Evolutionary conservation across 2,888 invertebrate species (phyloP), one percentile per base, ranked within the genome.

Genomic region (Yponomeuta sedellus): DNA sequence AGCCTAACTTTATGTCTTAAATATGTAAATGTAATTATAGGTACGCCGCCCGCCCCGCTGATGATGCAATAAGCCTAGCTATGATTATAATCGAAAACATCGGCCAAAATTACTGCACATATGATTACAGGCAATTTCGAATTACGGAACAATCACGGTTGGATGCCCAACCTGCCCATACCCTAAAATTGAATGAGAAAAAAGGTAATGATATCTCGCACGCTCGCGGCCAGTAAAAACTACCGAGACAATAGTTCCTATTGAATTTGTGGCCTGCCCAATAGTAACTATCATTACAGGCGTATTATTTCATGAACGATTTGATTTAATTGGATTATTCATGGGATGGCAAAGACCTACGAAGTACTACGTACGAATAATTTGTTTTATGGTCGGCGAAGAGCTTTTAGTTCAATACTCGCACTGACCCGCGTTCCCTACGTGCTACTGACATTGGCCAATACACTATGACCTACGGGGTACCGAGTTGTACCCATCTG

Each of bases 11-110:
- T 76, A 78, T 79, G 73, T 71, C 71, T 71, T 72, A 74, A 77
- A 80, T 82, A 86, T 82, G 78, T 74, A 83, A 82, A 84, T 85
- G 78, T 78, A 72, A 81, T 81, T 82, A 80, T 75, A 70, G 71
- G 74, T 34, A 34, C 34, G 10, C 8, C 34, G 6, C 34, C 77
- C 72, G 71, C 16, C n/a, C 8, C 75, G 72, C 71, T 75, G 79
- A 79, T 81, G 73, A 78, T 72, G 78, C 75, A 73, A 77, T 76
- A 75, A 10, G 44, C 16, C 44, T 74, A 69, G 66, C 68, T 71
- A 69, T 40, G 44, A 72, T 28, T 34, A 63, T 74, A 71, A 73
- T 70, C 69, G 69, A 70, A 73, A 71, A 70, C 66, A 70, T 66
- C 69, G 70, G 69, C 71, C 69, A 77, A 75, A 71, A 74, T 72